phyloP scores from a whole-genome alignment of 2,113 vertebrate species.

The Rattus rattus region DNA sequence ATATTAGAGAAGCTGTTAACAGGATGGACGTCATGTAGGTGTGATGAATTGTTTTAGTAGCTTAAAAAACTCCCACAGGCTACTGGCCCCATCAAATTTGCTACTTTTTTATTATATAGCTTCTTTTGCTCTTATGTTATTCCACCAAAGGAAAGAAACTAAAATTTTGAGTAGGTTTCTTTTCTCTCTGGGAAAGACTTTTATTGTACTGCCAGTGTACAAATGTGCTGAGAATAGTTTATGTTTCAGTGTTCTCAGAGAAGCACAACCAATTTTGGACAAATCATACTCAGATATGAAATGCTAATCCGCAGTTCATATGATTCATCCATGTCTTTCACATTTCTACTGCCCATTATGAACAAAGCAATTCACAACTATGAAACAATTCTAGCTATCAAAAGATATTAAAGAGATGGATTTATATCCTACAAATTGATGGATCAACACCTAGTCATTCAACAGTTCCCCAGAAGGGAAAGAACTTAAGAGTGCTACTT shows the following conservation, averaged over 20 bases:
- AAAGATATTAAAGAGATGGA: slow-evolving; percentile 20
- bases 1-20: neutral
- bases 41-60: neutral
- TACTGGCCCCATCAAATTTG: neutral
- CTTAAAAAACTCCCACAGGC: neutral
- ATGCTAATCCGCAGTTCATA: neutral
- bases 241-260: neutral
- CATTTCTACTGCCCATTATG: neutral
- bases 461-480: neutral
- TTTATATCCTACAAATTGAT: neutral
- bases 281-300: slow-evolving; percentile 20
- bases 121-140: neutral
- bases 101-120: neutral
- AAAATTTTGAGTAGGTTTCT: neutral
- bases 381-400: slow-evolving; percentile 14
- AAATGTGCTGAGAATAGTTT: neutral
- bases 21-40: neutral
- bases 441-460: neutral
- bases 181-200: neutral
- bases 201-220: neutral
- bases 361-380: neutral
- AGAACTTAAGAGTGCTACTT: neutral
- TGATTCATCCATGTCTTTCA: slow-evolving; percentile 8
- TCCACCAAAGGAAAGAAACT: neutral
- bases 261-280: neutral